These are phyloP conservation scores for Equus przewalskii DNA, from an alignment of 2,113 vertebrate genomes.

Conservation along the genomic window DNA sequence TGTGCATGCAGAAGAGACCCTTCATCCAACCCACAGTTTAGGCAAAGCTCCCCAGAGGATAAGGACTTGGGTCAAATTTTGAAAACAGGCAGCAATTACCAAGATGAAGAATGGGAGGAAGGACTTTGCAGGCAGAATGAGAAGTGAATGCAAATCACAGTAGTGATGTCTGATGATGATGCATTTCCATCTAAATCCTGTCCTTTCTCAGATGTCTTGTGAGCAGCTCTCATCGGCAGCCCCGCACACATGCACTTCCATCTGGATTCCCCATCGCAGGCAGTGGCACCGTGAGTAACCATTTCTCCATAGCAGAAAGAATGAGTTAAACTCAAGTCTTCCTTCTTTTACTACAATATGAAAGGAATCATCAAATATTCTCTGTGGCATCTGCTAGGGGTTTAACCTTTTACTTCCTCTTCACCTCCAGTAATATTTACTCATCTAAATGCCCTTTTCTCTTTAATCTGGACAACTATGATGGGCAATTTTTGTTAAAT, in stretches of 20 bases:
- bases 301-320: not conserved
- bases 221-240: not conserved
- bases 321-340: not conserved
- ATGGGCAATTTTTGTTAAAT: not conserved
- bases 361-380: not conserved
- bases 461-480: not conserved
- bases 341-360: not conserved
- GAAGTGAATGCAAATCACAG: constrained; percentile 41
- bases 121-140: constrained; percentile 57
- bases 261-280: not conserved
- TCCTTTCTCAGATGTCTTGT: constrained; percentile 44
- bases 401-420: not conserved
- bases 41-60: not conserved
- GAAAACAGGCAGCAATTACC: constrained; percentile 58
- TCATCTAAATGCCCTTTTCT: not conserved
- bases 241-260: not conserved
- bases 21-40: not conserved
- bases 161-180: not conserved
- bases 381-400: not conserved
- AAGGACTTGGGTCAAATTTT: constrained; percentile 25
- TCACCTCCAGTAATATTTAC: not conserved
- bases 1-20: not conserved
- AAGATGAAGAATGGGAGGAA: constrained; percentile 70
- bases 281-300: not conserved
- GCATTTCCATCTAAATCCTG: constrained; percentile 34